Base-by-base conservation (phyloP, 2,113 vertebrate genomes). In the Chaetops frenatus region DNA sequence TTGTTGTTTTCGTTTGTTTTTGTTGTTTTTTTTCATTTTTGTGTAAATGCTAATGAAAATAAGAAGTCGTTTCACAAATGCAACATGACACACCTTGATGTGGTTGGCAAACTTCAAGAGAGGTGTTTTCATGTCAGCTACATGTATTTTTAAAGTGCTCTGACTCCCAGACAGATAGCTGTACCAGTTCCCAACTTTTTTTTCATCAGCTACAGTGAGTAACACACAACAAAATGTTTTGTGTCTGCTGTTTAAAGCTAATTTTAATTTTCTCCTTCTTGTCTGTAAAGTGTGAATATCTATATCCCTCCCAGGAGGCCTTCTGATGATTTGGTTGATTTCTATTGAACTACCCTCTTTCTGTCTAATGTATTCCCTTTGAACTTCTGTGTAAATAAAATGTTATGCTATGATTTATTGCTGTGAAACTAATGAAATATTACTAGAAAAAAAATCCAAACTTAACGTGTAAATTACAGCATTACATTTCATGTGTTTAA, bases 231-330 rank as follows among this genome's bases (percentile, higher is more conserved):
- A 88, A 94, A 92, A 95, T 95, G n/a, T 95, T 90, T 97, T 97
- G 96, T 92, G 94, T 95, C 95, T 96, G 92, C 96, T 98, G 93
- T 95, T 98, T 97, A 97, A 98, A 98, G 97, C 97, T 98, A 95
- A 96, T 98, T 97, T 95, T 97, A 94, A 97, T 96, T 94, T 86
- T 95, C 69, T 95, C 89, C 72, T 97, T 96, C 57, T 93, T 84
- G 62, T 96, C 94, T 97, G 93, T 95, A 93, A 97, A 97, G 87
- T 96, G 78, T 95, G 94, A 93, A 97, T 92, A 96, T 94, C 93
- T 95, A 70, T 93, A 86, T 76, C 91, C 83, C 67, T 97, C 95
- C 80, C 94, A 96, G 97, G 96, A 98, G 96, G 95, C 93, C 90
- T 96, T 95, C 94, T 61, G 94, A 90, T 91, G 94, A 97, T 95